Percentiles rank a stretch among this genome's conserved stretches.
Conservation (phyloP, 2,113 vertebrate species). For the Ascaphus truei region DNA sequence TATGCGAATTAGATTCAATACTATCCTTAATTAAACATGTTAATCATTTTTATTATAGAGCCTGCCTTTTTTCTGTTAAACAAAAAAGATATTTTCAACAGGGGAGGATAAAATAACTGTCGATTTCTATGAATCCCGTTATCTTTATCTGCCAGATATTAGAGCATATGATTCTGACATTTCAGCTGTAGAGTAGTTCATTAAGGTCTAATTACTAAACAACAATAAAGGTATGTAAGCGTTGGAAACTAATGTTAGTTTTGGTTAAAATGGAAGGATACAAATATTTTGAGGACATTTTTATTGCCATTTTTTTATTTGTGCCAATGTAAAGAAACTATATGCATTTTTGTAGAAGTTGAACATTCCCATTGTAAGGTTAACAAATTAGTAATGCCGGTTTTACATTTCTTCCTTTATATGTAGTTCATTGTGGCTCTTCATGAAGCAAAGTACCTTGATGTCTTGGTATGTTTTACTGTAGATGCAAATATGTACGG, state of each 20-base stretch:
- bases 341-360: constrained; percentile 42
- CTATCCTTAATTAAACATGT: too few relatives aligned
- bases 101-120: too few relatives aligned
- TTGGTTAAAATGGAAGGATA: constrained; percentile 26
- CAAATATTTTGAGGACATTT: constrained; percentile 45
- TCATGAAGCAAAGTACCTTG: background rate
- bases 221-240: constrained; percentile 4
- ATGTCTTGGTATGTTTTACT: too few relatives aligned
- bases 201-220: too few relatives aligned
- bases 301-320: constrained; percentile 45
- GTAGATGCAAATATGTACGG: too few relatives aligned
- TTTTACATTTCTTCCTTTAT: constrained; percentile 47
- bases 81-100: too few relatives aligned
- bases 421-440: too few relatives aligned
- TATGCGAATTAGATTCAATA: constrained; percentile 1
- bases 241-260: background rate
- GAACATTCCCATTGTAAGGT: constrained; percentile 50
- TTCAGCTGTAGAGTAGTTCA: background rate
- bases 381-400: constrained; percentile 56
- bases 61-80: too few relatives aligned
- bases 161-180: background rate
- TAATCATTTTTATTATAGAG: too few relatives aligned
- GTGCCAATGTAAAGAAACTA: constrained; percentile 58
- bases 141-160: background rate
- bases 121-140: too few relatives aligned